phyloP scores from a whole-genome alignment of 1,140 invertebrate genomes.

The Cyclina sinensis region DNA sequence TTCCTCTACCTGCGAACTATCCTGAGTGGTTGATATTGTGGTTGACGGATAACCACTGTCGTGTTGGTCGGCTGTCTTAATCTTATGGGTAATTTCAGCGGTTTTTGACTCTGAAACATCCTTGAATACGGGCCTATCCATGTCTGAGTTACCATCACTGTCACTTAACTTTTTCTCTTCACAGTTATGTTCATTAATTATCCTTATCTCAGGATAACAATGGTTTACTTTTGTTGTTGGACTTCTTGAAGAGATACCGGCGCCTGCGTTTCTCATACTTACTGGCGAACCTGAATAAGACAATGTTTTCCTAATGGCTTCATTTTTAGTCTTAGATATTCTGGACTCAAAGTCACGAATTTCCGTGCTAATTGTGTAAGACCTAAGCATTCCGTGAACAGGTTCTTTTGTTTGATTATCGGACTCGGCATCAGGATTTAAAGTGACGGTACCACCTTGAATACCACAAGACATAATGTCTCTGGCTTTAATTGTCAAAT shows the following conservation, averaged over 20 bases:
- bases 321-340: background rate
- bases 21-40: background rate
- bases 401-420: background rate
- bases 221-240: background rate
- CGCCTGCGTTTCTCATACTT: background rate
- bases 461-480: conserved; percentile 49
- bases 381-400: conserved; percentile 26
- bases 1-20: background rate
- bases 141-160: background rate
- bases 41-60: conserved; percentile 64
- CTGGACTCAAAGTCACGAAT: conserved; percentile 15
- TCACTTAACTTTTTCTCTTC: conserved; percentile 15
- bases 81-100: background rate
- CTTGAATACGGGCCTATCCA: background rate
- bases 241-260: background rate
- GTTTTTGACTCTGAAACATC: background rate
- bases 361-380: conserved; percentile 34
- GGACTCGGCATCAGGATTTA: background rate
- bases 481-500: background rate
- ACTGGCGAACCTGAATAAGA: conserved; percentile 21
- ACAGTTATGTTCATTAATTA: conserved; percentile 56
- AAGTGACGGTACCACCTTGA: conserved; percentile 49
- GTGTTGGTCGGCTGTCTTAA: background rate
- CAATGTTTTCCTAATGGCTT: background rate
- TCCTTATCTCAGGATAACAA: conserved; percentile 58